These are phyloP conservation scores for Eupithecia vulgata DNA, from an alignment of 2,888 invertebrate species.

Conservation along the genomic window DNA sequence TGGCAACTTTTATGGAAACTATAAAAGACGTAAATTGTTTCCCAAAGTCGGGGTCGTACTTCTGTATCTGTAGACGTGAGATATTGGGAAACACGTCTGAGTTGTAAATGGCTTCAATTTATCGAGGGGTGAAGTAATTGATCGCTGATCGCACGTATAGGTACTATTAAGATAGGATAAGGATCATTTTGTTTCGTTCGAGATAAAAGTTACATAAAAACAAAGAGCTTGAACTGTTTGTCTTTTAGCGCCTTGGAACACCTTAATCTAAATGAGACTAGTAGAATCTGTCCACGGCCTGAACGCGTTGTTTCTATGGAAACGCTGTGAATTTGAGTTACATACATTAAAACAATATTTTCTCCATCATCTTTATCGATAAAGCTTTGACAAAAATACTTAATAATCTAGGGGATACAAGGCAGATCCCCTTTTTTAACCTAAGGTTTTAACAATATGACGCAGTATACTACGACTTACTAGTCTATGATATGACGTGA, in stretches of 20 bases:
- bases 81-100: constrained; percentile 27
- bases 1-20: not conserved
- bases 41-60: not conserved
- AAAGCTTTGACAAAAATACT: too few relatives aligned
- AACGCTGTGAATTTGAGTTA: too few relatives aligned
- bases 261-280: not conserved
- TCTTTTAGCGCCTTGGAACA: not conserved
- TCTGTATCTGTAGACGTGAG: constrained; percentile 16
- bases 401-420: too few relatives aligned
- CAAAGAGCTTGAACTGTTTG: not conserved
- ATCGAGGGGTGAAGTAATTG: constrained; percentile 22
- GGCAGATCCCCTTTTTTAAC: too few relatives aligned
- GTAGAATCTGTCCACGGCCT: too few relatives aligned
- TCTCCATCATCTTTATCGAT: too few relatives aligned
- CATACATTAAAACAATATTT: too few relatives aligned
- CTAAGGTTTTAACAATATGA: too few relatives aligned
- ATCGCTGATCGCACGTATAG: constrained; percentile 16
- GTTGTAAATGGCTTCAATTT: constrained; percentile 29
- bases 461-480: too few relatives aligned
- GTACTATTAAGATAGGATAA: constrained; percentile 7
- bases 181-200: constrained; percentile 4
- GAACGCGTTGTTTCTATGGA: too few relatives aligned
- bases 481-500: too few relatives aligned
- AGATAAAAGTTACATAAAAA: not conserved
- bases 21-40: constrained; percentile 4